Base-by-base conservation (phyloP, 2,888 invertebrate genomes). In the Rhorus exstirpatorius region DNA sequence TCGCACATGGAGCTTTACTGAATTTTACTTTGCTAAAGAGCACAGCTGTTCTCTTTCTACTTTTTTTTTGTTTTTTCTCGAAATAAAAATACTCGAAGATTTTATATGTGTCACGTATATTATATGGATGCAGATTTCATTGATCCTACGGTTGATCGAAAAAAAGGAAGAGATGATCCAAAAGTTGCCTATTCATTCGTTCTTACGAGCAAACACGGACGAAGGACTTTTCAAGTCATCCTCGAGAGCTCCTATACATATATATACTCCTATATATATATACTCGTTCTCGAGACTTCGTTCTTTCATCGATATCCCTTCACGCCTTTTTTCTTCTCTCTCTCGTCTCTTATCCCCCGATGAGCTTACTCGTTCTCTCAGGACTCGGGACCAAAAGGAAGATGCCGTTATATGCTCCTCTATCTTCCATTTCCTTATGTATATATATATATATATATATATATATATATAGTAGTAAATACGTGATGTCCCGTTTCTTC, bases 401-500 rank as follows among this genome's bases (percentile, higher is more conserved):
- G 81, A 60, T 84, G 81, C 84, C 84, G 84, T 84, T 84, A 84
- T 81, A 61, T 67, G 67, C 26, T 46, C 12, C 24, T 41, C 55
- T 41, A 14, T 41, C 55, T 31, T 44, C n/a, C n/a, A n/a, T 44
- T 31, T n/a, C 38, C 38, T 19, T 31, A 1, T 60, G 35, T 49
- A 46, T 24, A 14, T 51, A 35, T 61, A 49, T 17, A 3, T 61
- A 21, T 38, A n/a, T n/a, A n/a, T n/a, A n/a, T n/a, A n/a, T n/a
- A n/a, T n/a, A n/a, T 38, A 24, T 38, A 14, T 61, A 72, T 49
- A 46, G 60, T 72, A 51, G 61, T 70, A 74, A 74, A 80, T 84
- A 84, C 84, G 84, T 79, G 81, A 84, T 84, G 79, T 84, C 81
- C 84, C 84, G 84, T 84, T 84, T 81, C 38, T 35, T 74, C 65